A percentile compares a stretch with the other conserved stretches of the same genome.
phyloP scores from a whole-genome alignment of 2,113 vertebrate genomes.

The Himantopus leucocephalus region DNA sequence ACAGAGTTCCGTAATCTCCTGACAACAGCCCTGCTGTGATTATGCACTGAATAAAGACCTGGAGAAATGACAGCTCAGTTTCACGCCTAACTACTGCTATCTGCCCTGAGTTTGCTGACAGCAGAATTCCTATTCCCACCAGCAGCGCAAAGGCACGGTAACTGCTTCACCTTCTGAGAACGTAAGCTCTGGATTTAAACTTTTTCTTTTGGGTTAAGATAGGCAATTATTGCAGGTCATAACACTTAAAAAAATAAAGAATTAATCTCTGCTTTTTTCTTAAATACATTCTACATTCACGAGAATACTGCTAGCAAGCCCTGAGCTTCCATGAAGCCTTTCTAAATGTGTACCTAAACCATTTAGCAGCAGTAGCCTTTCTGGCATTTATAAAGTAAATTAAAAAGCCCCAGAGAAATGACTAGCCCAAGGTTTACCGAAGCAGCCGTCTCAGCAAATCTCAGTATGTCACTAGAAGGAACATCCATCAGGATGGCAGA shows the following conservation, averaged over 20 bases:
- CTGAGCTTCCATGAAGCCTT: background rate
- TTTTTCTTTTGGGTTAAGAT: background rate
- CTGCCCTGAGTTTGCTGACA: background rate
- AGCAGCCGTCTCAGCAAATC: background rate
- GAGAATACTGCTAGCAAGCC: background rate
- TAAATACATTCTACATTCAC: background rate
- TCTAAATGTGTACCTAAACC: background rate
- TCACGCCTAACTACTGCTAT: slow-evolving; percentile 14
- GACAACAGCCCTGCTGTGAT: slow-evolving; percentile 44
- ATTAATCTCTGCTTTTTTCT: background rate
- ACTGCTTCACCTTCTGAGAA: background rate
- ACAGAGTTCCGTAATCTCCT: slow-evolving; percentile 50
- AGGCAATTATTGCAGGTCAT: background rate
- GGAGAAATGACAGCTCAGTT: slow-evolving; percentile 14
- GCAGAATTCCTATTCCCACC: background rate
- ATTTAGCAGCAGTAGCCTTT: background rate
- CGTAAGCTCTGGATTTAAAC: background rate
- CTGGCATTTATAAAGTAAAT: background rate
- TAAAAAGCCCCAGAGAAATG: background rate
- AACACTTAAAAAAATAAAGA: background rate
- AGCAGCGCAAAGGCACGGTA: background rate
- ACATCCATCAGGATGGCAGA: background rate
- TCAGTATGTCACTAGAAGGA: background rate
- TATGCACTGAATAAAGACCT: slow-evolving; percentile 29
- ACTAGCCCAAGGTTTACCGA: background rate